These are phyloP conservation scores for Cancer borealis DNA, from an alignment of 2,888 invertebrate species.

Conservation along the genomic window DNA sequence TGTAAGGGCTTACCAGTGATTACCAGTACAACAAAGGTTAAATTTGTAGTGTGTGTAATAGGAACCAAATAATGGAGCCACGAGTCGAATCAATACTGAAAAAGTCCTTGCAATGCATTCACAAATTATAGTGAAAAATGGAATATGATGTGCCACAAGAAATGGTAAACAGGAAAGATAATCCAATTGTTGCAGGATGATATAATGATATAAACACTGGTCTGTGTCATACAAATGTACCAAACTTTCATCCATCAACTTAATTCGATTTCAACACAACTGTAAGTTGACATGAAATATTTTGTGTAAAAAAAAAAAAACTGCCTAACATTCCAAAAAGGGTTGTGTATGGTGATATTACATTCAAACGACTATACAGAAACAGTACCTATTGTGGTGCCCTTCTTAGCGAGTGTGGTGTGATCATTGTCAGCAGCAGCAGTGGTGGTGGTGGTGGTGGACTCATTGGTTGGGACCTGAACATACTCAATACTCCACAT, in stretches of 20 bases:
- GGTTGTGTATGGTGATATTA: not conserved
- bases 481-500: conserved; percentile 99
- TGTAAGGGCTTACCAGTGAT: too few relatives aligned
- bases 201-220: not conserved
- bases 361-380: not conserved
- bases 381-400: conserved; percentile 50
- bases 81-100: too few relatives aligned
- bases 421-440: not conserved
- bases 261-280: not conserved
- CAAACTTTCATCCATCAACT: not conserved
- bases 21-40: too few relatives aligned
- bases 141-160: too few relatives aligned
- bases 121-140: too few relatives aligned
- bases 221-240: not conserved
- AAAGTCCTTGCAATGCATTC: too few relatives aligned
- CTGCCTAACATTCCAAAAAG: not conserved
- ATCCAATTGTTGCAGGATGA: not conserved
- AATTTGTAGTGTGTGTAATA: too few relatives aligned
- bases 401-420: not conserved
- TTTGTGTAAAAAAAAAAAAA: not conserved
- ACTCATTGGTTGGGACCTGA: conserved; percentile 81
- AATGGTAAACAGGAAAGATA: too few relatives aligned
- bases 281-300: not conserved
- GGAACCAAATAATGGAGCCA: too few relatives aligned
- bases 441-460: conserved; percentile 4